Base-by-base conservation (phyloP, 2,888 invertebrate genomes). In the Argynnis bischoffii region DNA sequence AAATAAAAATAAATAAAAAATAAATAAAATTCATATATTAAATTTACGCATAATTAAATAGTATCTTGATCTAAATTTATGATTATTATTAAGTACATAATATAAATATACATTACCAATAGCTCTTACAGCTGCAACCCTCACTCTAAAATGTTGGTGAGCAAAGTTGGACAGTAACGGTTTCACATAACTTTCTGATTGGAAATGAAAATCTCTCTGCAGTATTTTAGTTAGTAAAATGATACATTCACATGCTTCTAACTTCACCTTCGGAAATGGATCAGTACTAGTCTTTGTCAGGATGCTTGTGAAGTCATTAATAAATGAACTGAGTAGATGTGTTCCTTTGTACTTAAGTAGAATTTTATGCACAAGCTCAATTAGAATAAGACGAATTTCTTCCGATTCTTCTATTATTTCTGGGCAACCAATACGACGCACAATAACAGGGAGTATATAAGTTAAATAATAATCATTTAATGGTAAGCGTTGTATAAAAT, bases 71-170 rank as follows among this genome's bases (percentile, higher is more conserved):
- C 26, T 26, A 26, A 26, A 26, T 26, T 26, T 26, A 26, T 26
- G 4, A 26, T 26, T 26, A 26, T 26, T 26, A 26, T 26, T 26
- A 0, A 26, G 26, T 26, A 26, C 4, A 26, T n/a, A n/a, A n/a
- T n/a, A n/a, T n/a, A n/a, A n/a, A n/a, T 26, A 26, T 26, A 26
- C 16, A 31, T 41, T 89, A 93, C 96, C 96, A 72, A 98, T 94
- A 55, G 97, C 95, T 81, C 94, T 94, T 14, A 98, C 90, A 16
- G 96, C 95, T 53, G 95, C 94, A 15, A 96, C 94, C 69, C 98
- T 92, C 54, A 97, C 96, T 86, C 94, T 95, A 69, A 95, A 97
- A 84, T 98, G 97, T 79, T 97, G 97, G 85, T 98, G 98, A 41
- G 94, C 90, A 76, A 97, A 94, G 79, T 96, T 95, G 4, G 92